A percentile compares a stretch with the other conserved stretches of the same genome.
Conservation (phyloP, 2,113 vertebrate genomes). For the Calonectris borealis region DNA sequence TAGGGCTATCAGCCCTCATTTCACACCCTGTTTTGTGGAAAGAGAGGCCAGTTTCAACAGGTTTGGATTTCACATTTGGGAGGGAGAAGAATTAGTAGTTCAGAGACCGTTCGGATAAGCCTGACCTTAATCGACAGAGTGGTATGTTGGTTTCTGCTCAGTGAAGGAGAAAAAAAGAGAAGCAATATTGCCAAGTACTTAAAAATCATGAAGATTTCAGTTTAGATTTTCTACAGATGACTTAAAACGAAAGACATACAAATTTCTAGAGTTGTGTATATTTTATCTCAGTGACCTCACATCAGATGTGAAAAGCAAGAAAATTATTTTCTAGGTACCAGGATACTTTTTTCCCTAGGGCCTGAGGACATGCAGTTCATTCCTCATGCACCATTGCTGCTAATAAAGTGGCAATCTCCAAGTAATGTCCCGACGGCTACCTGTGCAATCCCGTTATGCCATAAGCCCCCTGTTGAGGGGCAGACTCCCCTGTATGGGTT, state of each 20-base stretch:
- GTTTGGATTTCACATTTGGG: slow-evolving; percentile 32
- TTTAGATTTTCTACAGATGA: slow-evolving; percentile 5
- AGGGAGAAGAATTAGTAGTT: slow-evolving; percentile 28
- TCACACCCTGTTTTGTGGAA: slow-evolving; percentile 51
- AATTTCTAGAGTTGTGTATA: not conserved
- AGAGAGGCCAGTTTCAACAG: slow-evolving; percentile 41
- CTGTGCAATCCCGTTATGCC: not conserved
- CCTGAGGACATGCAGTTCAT: not conserved
- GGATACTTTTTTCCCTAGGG: not conserved
- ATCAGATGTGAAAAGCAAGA: not conserved
- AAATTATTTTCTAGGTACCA: not conserved
- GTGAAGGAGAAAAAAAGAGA: slow-evolving; percentile 14
- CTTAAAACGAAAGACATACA: not conserved
- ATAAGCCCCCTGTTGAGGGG: not conserved
- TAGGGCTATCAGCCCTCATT: not conserved
- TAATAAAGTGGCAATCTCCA: not conserved
- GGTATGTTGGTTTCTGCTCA: slow-evolving; percentile 1
- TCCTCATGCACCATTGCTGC: not conserved
- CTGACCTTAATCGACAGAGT: slow-evolving; percentile 36
- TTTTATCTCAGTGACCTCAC: not conserved
- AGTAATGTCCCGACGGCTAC: not conserved
- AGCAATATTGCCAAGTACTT: not conserved
- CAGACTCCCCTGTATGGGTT: rapidly evolving
- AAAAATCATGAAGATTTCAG: not conserved
- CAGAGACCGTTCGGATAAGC: slow-evolving; percentile 10